These are phyloP conservation scores for Fregetta grallaria DNA, from an alignment of 2,113 vertebrate species.

Conservation along the genomic window DNA sequence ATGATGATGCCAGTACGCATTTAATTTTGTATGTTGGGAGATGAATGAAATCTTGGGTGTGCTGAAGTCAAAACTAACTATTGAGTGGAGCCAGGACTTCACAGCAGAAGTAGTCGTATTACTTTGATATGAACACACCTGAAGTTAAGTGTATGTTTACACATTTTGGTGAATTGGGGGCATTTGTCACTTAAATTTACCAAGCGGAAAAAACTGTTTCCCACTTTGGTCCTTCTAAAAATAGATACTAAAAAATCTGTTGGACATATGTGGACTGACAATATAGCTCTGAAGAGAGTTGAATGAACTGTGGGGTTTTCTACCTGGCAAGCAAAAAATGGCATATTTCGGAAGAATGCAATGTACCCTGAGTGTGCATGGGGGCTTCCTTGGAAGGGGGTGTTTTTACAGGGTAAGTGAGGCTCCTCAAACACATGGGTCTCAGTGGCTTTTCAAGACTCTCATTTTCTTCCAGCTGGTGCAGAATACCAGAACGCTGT, in stretches of 20 bases:
- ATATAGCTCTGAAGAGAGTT: background rate
- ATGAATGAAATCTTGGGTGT: background rate
- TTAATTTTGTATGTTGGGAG: background rate
- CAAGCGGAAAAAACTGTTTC: conserved; percentile 28
- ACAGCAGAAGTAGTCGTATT: background rate
- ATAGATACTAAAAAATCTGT: conserved; percentile 57
- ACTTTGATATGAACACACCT: background rate
- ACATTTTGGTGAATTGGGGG: background rate
- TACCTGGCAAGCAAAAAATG: conserved; percentile 22
- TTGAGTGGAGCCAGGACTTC: background rate
- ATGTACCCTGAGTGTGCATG: background rate
- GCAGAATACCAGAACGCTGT: background rate
- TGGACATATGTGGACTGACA: conserved; percentile 38
- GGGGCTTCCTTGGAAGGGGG: background rate
- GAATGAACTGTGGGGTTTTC: background rate
- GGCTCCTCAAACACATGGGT: background rate
- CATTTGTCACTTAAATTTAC: conserved; percentile 34
- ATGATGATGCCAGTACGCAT: background rate
- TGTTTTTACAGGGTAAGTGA: background rate
- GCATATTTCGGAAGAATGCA: background rate
- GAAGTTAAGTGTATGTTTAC: conserved; percentile 21
- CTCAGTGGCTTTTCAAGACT: background rate
- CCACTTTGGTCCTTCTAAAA: conserved; percentile 51
- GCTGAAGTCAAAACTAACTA: background rate
- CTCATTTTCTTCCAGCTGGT: background rate